Conservation (phyloP, 2,888 invertebrate species). For the Amphiduros pacificus region DNA sequence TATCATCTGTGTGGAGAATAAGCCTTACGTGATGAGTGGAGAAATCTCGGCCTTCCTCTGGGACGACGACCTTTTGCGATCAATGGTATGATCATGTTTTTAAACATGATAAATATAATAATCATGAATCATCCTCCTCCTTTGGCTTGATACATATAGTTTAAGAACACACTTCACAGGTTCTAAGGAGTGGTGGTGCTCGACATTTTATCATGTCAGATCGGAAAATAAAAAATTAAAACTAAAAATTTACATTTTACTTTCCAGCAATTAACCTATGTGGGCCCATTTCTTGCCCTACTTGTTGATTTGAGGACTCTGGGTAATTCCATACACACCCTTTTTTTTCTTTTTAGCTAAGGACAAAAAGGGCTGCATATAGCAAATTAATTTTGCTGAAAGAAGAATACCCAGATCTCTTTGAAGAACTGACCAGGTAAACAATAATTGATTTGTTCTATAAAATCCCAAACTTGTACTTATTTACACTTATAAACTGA, state of each 20-base stretch:
- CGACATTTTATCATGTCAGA: too few species aligned
- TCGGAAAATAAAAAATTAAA: too few species aligned
- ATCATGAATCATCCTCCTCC: background rate
- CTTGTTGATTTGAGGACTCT: too few species aligned
- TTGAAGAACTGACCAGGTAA: too few species aligned
- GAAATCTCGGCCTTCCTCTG: slow-evolving; percentile 50
- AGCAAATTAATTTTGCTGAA: slow-evolving; percentile 8
- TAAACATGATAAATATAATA: background rate
- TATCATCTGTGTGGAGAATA: slow-evolving; percentile 39
- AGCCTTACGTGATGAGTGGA: slow-evolving; percentile 37
- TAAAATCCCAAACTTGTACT: too few species aligned
- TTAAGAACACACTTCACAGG: background rate
- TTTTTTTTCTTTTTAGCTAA: background rate
- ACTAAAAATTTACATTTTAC: too few species aligned
- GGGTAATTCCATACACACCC: too few species aligned
- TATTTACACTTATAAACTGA: too few species aligned
- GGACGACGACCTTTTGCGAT: slow-evolving; percentile 46
- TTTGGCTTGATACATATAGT: background rate
- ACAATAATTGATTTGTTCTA: too few species aligned
- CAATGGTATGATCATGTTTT: slow-evolving; percentile 44
- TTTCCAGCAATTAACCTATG: too few species aligned
- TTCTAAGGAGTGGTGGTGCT: background rate
- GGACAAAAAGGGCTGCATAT: slow-evolving; percentile 1
- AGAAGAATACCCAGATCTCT: slow-evolving; percentile 16
- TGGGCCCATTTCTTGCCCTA: too few species aligned